A percentile compares a stretch with the other conserved stretches of the same genome.
Conservation (phyloP, 1,140 invertebrate species). For the Luehdorfia chinensis region DNA sequence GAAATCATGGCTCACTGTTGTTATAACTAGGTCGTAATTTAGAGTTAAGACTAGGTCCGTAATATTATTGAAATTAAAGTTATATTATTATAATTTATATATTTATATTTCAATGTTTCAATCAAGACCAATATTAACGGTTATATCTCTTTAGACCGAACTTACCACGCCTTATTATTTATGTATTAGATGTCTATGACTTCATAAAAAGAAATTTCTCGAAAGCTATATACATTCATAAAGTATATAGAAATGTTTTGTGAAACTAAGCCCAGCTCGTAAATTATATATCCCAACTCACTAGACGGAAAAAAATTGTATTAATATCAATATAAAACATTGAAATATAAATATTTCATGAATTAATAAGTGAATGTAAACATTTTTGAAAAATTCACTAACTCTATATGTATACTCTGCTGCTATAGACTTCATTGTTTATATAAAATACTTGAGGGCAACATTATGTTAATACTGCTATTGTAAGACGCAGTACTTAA, state of each 20-base stretch:
- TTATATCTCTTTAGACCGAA: no score
- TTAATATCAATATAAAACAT: no score
- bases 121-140: no score
- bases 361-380: slow-evolving; percentile 7
- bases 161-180: no score
- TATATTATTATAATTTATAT: slow-evolving; percentile 2
- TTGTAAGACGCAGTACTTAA: slow-evolving; percentile 44
- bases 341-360: slow-evolving; percentile 13
- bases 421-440: slow-evolving; percentile 27
- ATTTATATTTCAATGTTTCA: slow-evolving; percentile 12
- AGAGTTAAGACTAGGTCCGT: slow-evolving; percentile 17
- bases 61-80: slow-evolving; percentile 14
- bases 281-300: no score
- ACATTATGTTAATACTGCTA: slow-evolving; percentile 58
- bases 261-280: no score
- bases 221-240: no score
- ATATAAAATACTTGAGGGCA: slow-evolving; percentile 40
- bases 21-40: slow-evolving; percentile 27
- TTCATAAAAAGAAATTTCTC: no score
- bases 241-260: no score
- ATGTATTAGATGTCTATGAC: no score
- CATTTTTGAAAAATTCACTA: slow-evolving; percentile 1
- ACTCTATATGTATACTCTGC: slow-evolving; percentile 14
- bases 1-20: slow-evolving; percentile 34
- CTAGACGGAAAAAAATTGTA: no score